phyloP scores from a whole-genome alignment of 2,797 vertebrate species.

The Lophius americanus region DNA sequence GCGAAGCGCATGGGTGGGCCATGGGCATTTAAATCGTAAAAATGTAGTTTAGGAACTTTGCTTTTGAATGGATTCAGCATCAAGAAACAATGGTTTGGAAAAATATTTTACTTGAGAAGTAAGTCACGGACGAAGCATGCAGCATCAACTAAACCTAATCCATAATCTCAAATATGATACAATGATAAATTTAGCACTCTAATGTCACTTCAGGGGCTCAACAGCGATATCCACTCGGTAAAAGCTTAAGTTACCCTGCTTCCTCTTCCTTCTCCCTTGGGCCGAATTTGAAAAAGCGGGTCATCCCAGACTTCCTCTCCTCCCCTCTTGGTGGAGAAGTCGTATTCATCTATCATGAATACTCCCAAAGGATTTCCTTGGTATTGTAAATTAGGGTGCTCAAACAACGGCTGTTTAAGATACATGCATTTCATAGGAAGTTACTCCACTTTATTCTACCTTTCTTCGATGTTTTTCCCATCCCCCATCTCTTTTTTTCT shows the following conservation, averaged over 20 bases:
- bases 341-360: conserved; percentile 79
- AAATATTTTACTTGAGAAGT: conserved; percentile 7
- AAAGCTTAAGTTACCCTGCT: conserved; percentile 72
- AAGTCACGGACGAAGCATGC: conserved; percentile 13
- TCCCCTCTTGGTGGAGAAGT: conserved; percentile 51
- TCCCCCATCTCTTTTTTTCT: conserved; percentile 38
- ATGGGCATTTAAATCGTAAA: too few species aligned
- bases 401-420: conserved; percentile 62
- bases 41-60: too few species aligned
- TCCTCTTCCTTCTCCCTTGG: conserved; percentile 72
- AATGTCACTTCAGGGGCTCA: conserved; percentile 54
- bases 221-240: conserved; percentile 57
- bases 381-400: conserved; percentile 70
- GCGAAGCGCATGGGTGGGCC: too few species aligned
- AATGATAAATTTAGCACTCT: conserved; percentile 67
- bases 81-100: conserved; percentile 3
- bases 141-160: conserved; percentile 43
- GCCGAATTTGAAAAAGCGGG: conserved; percentile 81
- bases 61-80: not conserved
- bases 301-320: conserved; percentile 72
- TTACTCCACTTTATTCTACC: conserved; percentile 34
- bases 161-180: conserved; percentile 66
- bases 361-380: conserved; percentile 71
- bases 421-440: conserved; percentile 54
- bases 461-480: conserved; percentile 15